Evolutionary conservation across 1,140 invertebrate species (phyloP), one percentile per base, ranked within the genome.

Genomic region (Brachionus asplanchnoidis): DNA sequence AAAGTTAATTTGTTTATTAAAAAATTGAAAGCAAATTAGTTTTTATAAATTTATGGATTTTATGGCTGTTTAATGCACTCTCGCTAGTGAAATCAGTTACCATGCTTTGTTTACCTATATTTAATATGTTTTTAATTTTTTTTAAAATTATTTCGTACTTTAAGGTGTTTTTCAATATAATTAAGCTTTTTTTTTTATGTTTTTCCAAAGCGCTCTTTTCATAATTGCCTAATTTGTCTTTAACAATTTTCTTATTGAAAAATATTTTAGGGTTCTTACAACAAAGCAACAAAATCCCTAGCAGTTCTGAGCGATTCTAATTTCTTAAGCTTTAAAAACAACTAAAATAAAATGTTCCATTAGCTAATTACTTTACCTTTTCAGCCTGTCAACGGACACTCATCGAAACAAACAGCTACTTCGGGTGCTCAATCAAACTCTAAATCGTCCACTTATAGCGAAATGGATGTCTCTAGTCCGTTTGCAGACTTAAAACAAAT

Each of bases 401-500:
- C 44, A 50, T 77, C 73, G 20, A 77, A 77, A 50, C 73, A 77
- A n/a, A 77, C 73, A 50, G 32, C 20, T 12, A 77, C 73, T 26
- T 77, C 73, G 4, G 44, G 42, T 36, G 73, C 42, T 50, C 73
- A 77, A 28, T 77, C 73, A 8, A 77, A 77, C 36, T 82, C 79
- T 44, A 82, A 82, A 65, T 82, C 79, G 36, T 82, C 79, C 36
- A 42, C 32, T 17, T 40, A 68, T 23, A 82, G 79, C 17, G 79
- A 82, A 65, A 82, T 82, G 79, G 79, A 82, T 82, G 79, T 82
- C 23, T 65, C 79, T 42, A 82, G 53, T 82, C 79, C 79, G 17
- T 82, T 65, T 82, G 79, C 79, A 42, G 79, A 82, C 26, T 42
- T 60, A 20, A 82, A 82, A 36, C 79, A 82, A 82, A 82, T 82